Conservation (phyloP, 2,888 invertebrate species). For the Erebia palarica region DNA sequence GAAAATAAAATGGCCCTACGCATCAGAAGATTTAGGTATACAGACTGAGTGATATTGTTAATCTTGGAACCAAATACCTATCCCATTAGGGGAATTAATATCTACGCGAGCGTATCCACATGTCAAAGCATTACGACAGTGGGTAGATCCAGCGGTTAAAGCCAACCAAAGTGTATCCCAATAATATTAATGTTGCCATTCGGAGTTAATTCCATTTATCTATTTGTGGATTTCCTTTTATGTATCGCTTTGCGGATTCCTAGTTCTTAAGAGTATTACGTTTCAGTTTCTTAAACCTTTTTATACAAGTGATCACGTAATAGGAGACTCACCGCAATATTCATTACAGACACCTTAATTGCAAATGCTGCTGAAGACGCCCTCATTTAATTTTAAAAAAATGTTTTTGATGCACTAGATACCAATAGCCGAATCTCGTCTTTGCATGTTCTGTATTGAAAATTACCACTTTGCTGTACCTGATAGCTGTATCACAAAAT, state of each 20-base stretch:
- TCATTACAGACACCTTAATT: no score
- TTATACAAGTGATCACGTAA: not conserved
- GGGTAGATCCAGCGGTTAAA: not conserved
- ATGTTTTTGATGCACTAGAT: no score
- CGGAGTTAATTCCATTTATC: conserved; percentile 3
- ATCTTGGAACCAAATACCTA: conserved; percentile 25
- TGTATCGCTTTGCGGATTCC: not conserved
- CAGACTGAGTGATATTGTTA: conserved; percentile 17
- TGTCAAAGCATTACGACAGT: conserved; percentile 31
- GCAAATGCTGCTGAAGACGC: no score
- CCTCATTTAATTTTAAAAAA: no score
- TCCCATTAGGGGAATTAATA: conserved; percentile 33
- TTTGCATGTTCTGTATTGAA: no score
- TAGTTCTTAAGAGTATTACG: not conserved
- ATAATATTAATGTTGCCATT: conserved; percentile 12
- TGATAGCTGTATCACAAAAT: no score
- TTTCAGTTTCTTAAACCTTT: not conserved
- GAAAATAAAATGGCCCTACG: not conserved
- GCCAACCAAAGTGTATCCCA: conserved; percentile 16
- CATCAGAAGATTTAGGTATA: not conserved
- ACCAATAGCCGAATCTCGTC: no score
- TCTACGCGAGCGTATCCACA: conserved; percentile 31
- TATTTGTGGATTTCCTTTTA: not conserved
- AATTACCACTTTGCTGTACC: no score
- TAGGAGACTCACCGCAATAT: not conserved